A percentile compares a stretch with the other conserved stretches of the same genome.
phyloP scores from a whole-genome alignment of 1,140 invertebrate species.

The Acromyrmex heyeri region DNA sequence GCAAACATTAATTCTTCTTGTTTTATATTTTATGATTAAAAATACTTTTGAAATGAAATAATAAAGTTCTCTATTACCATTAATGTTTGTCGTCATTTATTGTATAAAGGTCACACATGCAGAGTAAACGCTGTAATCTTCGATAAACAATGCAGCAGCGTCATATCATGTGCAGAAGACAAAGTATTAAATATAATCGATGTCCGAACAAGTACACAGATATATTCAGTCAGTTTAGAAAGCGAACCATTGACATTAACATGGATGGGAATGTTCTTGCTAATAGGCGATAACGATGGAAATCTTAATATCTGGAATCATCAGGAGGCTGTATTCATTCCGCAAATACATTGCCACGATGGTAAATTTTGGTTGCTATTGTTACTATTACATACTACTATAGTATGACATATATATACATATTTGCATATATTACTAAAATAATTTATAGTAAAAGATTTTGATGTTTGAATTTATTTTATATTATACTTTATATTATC shows the following conservation, averaged over 20 bases:
- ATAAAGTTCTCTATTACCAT: background rate
- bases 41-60: conserved; percentile 18
- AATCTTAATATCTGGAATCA: conserved; percentile 83
- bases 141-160: conserved; percentile 82
- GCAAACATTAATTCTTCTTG: background rate
- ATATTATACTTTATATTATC: background rate
- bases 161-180: conserved; percentile 83
- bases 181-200: conserved; percentile 84
- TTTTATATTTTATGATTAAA: background rate
- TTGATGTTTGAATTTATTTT: conserved; percentile 12
- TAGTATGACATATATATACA: background rate
- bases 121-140: conserved; percentile 82
- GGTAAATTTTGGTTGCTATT: conserved; percentile 76
- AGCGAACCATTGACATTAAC: conserved; percentile 79
- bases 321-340: conserved; percentile 77
- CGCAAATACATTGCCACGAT: conserved; percentile 82
- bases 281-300: conserved; percentile 83
- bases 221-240: conserved; percentile 80
- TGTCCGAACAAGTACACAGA: conserved; percentile 82
- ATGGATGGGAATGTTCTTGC: conserved; percentile 79
- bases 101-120: conserved; percentile 76
- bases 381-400: background rate
- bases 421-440: conserved; percentile 14
- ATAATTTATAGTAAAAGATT: conserved; percentile 10
- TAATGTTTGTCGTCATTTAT: background rate